A percentile compares a stretch with the other conserved stretches of the same genome.
These are phyloP conservation scores for Perca flavescens DNA, from an alignment of 2,113 vertebrate species.

Conservation along the genomic window DNA sequence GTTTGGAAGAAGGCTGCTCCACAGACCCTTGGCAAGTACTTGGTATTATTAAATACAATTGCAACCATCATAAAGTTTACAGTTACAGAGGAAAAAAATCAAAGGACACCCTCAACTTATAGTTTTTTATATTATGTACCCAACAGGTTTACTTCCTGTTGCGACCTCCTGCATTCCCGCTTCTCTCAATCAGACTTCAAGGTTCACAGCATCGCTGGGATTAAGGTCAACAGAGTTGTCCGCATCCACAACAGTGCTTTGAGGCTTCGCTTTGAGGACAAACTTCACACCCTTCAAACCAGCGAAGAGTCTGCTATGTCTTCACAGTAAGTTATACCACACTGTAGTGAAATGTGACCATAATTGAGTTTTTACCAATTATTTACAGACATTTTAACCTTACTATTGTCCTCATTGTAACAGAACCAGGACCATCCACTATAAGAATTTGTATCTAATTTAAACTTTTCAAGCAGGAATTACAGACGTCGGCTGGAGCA, in stretches of 20 bases:
- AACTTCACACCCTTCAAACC: conserved; percentile 83
- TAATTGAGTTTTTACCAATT: neutral
- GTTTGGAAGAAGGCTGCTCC: conserved; percentile 87
- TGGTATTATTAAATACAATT: neutral
- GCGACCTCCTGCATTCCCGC: conserved; percentile 84
- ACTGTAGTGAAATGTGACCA: neutral
- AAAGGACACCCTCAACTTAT: neutral
- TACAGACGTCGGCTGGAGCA: conserved; percentile 85
- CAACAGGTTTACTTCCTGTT: conserved; percentile 88
- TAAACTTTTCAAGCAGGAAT: conserved; percentile 72
- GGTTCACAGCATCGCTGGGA: conserved; percentile 75
- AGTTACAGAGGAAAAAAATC: neutral
- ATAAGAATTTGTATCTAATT: conserved; percentile 19
- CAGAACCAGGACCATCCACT: neutral
- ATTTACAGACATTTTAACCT: neutral
- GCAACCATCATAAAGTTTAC: neutral
- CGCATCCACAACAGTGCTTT: conserved; percentile 87
- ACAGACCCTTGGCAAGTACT: conserved; percentile 84
- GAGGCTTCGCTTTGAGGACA: conserved; percentile 88
- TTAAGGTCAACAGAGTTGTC: conserved; percentile 86
- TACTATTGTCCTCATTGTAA: neutral
- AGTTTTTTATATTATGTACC: neutral
- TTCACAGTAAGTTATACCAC: conserved; percentile 75
- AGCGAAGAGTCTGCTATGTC: conserved; percentile 63
- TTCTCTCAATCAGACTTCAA: conserved; percentile 87